Evolutionary conservation across 2,888 invertebrate genomes (phyloP).

Genomic region (Cyrtodaria siliqua): DNA sequence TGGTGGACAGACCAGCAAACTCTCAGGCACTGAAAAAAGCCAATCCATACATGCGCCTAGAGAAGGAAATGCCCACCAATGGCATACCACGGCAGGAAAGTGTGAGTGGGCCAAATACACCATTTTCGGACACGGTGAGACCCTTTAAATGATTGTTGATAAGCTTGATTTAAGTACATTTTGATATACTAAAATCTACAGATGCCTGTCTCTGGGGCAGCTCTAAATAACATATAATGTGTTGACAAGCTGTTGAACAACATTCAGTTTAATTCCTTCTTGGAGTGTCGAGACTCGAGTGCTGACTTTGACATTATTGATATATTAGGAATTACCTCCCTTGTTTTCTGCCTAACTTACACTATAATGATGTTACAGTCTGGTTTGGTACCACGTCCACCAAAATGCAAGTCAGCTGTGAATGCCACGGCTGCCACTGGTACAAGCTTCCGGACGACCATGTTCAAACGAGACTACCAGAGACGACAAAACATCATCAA

Average conservation of each 20-base stretch:
- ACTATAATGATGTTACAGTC: conserved; percentile 36
- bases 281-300: background rate
- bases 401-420: conserved; percentile 54
- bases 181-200: too few species aligned
- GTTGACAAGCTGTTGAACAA: too few species aligned
- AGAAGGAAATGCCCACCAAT: conserved; percentile 10
- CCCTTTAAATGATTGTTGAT: too few species aligned
- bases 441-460: conserved; percentile 71
- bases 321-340: background rate
- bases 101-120: conserved; percentile 17
- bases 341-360: too few species aligned
- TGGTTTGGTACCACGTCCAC: conserved; percentile 65
- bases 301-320: background rate
- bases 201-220: too few species aligned
- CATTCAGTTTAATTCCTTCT: too few species aligned
- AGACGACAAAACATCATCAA: conserved; percentile 71
- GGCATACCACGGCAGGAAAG: conserved; percentile 11
- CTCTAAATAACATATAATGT: too few species aligned
- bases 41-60: conserved; percentile 21
- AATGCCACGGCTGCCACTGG: conserved; percentile 32
- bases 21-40: conserved; percentile 68
- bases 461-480: conserved; percentile 77
- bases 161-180: too few species aligned
- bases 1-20: conserved; percentile 77
- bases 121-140: conserved; percentile 14